Percentiles rank a stretch among this genome's conserved stretches.
Conservation (phyloP, 2,113 vertebrate genomes). For the Passer domesticus region DNA sequence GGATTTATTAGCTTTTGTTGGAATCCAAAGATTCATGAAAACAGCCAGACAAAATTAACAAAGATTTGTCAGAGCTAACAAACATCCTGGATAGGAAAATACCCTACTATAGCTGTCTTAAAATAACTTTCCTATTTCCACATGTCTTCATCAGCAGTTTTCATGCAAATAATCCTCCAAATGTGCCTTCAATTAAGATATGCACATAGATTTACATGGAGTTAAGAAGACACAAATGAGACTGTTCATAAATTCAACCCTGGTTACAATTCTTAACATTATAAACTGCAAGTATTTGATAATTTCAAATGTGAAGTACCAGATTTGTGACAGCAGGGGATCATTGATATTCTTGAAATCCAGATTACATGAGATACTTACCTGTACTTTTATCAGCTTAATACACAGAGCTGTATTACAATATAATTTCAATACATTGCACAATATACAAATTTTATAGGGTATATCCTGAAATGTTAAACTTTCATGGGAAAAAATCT, state of each 20-base stretch:
- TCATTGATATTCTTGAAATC: not conserved
- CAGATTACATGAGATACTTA: not conserved
- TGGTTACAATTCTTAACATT: not conserved
- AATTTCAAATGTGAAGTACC: not conserved
- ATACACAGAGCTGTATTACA: not conserved
- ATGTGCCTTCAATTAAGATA: constrained; percentile 43
- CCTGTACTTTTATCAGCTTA: not conserved
- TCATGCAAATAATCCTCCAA: constrained; percentile 63
- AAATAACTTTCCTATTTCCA: constrained; percentile 64
- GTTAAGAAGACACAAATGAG: constrained; percentile 48
- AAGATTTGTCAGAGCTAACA: constrained; percentile 48
- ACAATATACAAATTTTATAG: not conserved
- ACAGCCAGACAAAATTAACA: constrained; percentile 52
- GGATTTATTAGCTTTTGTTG: constrained; percentile 54
- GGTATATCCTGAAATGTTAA: not conserved
- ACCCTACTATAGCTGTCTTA: constrained; percentile 46
- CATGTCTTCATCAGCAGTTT: constrained; percentile 60
- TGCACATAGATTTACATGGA: constrained; percentile 69
- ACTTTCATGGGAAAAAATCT: not conserved
- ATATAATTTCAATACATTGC: not conserved
- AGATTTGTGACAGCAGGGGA: not conserved
- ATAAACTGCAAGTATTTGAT: not conserved
- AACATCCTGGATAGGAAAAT: constrained; percentile 42
- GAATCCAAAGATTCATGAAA: constrained; percentile 22
- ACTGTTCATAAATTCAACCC: constrained; percentile 9